Evolutionary conservation across 2,113 vertebrate species (phyloP).

Genomic region (Phocoena sinus): DNA sequence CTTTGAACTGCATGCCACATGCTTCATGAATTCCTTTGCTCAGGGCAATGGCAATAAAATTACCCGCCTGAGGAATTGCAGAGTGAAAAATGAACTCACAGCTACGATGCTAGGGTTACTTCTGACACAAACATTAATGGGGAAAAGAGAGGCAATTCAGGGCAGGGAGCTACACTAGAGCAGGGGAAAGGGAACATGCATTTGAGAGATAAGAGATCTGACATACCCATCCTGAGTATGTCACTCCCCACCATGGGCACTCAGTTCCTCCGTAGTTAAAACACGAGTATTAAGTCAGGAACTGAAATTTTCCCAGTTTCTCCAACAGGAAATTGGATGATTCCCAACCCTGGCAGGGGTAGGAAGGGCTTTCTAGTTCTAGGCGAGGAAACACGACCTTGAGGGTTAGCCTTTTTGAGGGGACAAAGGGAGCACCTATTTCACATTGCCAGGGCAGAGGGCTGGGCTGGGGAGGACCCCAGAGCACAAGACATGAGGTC

Average conservation of each 20-base stretch:
- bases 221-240: background rate
- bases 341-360: background rate
- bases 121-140: background rate
- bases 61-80: constrained; percentile 62
- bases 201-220: background rate
- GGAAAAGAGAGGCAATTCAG: background rate
- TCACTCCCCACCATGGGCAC: background rate
- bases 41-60: constrained; percentile 29
- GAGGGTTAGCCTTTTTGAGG: background rate
- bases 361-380: background rate
- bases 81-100: constrained; percentile 62
- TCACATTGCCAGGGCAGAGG: background rate
- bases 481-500: background rate
- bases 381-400: background rate
- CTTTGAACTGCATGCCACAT: constrained; percentile 55
- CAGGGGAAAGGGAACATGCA: background rate
- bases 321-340: background rate
- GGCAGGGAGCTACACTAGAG: background rate
- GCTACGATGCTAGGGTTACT: background rate
- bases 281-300: background rate
- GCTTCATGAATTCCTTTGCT: constrained; percentile 23
- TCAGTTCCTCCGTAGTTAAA: background rate
- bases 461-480: background rate
- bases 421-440: background rate
- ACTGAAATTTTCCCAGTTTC: background rate